Base-by-base conservation (phyloP, 2,888 invertebrate species). In the Drosophila fungiperda region DNA sequence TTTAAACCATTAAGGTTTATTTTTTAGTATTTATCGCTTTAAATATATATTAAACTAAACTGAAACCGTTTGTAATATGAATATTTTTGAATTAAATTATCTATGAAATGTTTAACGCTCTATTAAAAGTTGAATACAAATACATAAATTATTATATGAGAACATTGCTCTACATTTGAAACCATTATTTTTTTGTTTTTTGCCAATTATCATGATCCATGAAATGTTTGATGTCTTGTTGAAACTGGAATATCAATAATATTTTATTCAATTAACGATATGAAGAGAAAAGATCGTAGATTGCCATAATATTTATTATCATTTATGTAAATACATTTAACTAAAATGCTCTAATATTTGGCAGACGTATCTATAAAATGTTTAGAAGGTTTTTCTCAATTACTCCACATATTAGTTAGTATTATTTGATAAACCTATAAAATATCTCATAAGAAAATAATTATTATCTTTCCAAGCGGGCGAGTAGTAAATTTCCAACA, bases 401-500 rank as follows among this genome's bases (percentile, higher is more conserved):
- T 45, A 23, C 12, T 3, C 3, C 45, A 4, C n/a, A n/a, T n/a
- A 45, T 7, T 45, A 15, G 7, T 8, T 7, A 20, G 20, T 45
- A 45, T 20, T 45, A 15, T 45, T 23, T 45, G 23, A 45, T 15
- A 45, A 45, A 40, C 9, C 9, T 40, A n/a, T n/a, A 9, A n/a
- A 6, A 57, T 29, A 33, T n/a, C 11, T 23, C 9, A 15, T 20
- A 48, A 55, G 23, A 45, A 23, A 54, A 33, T 38, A 57, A 5
- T 35, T 49, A 20, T 36, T 64, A 68, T 6, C 23, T 3, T 23
- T 23, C 17, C 26, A 29, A 60, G 45, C 50, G 35, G 63, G 35
- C 35, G 15, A 15, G 48, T 29, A 55, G 57, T 57, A 40, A 65
- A 80, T 84, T 85, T 76, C 69, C 76, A 72, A 87, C 57, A 58